Percentiles rank a stretch among this genome's conserved stretches.
These are phyloP conservation scores for Andrena haemorrhoa DNA, from an alignment of 2,888 invertebrate species.

Conservation along the genomic window DNA sequence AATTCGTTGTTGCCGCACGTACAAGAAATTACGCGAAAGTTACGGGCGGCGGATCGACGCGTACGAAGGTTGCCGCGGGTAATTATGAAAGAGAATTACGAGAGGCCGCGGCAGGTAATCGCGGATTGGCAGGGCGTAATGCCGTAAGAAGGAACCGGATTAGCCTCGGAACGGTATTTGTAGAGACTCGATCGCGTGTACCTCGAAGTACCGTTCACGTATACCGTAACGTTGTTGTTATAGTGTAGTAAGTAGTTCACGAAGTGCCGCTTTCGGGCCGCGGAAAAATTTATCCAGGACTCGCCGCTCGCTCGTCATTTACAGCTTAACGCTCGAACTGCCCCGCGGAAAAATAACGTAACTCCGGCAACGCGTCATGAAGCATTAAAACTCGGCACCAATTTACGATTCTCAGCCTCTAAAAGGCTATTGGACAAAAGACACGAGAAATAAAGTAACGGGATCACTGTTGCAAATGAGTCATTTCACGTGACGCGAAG, in stretches of 20 bases:
- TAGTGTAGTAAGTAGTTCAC: conserved; percentile 55
- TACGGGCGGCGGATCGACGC: neutral
- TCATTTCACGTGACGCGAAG: neutral
- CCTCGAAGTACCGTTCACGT: conserved; percentile 62
- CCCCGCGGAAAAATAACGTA: conserved; percentile 32
- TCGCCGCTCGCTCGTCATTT: conserved; percentile 33
- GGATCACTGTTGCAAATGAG: neutral
- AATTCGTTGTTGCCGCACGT: neutral
- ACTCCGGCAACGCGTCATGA: neutral
- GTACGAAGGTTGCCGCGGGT: conserved; percentile 10
- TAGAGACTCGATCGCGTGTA: conserved; percentile 54
- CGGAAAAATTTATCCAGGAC: conserved; percentile 43
- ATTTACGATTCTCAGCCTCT: neutral
- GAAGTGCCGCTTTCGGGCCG: conserved; percentile 55
- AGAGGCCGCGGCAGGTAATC: conserved; percentile 33
- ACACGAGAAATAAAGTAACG: neutral
- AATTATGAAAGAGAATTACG: conserved; percentile 52
- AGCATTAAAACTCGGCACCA: neutral
- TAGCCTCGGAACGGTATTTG: conserved; percentile 63
- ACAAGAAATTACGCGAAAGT: neutral
- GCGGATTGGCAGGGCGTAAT: conserved; percentile 42
- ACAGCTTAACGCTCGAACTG: conserved; percentile 35
- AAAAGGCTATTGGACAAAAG: too few species aligned
- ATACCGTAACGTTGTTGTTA: conserved; percentile 63
- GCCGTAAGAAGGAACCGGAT: conserved; percentile 54